phyloP scores from a whole-genome alignment of 2,113 vertebrate genomes.

The Labrus mixtus region DNA sequence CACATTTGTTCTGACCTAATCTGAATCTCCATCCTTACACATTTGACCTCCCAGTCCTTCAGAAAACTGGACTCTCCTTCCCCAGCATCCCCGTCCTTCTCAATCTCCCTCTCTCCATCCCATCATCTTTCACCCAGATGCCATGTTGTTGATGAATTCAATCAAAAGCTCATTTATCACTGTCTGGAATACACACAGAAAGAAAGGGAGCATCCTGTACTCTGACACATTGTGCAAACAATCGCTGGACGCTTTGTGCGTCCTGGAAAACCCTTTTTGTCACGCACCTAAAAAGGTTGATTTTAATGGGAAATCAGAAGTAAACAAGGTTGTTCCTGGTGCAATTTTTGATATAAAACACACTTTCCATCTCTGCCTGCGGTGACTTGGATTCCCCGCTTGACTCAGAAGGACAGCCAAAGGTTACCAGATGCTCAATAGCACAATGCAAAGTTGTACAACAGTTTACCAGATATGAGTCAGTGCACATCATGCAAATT shows the following conservation, averaged over 20 bases:
- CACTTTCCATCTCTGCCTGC: slow-evolving; percentile 62
- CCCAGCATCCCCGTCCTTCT: background rate
- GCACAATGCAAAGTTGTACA: slow-evolving; percentile 60
- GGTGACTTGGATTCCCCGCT: slow-evolving; percentile 63
- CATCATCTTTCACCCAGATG: slow-evolving; percentile 67
- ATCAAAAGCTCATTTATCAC: slow-evolving; percentile 65
- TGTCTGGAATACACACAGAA: slow-evolving; percentile 36
- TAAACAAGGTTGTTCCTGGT: slow-evolving; percentile 64
- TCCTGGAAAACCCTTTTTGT: slow-evolving; percentile 58
- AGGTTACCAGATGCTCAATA: slow-evolving; percentile 77
- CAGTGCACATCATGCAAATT: slow-evolving; percentile 28
- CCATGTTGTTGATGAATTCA: slow-evolving; percentile 67
- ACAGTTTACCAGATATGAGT: slow-evolving; percentile 56
- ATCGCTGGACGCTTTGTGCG: slow-evolving; percentile 7
- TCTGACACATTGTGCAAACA: slow-evolving; percentile 44
- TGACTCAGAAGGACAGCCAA: slow-evolving; percentile 65
- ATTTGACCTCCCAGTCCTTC: background rate
- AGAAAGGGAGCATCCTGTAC: slow-evolving; percentile 39
- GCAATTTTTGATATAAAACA: slow-evolving; percentile 62
- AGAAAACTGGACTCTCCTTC: background rate
- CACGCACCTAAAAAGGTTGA: slow-evolving; percentile 20
- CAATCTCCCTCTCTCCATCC: slow-evolving; percentile 2
- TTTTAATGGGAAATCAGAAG: slow-evolving; percentile 36
- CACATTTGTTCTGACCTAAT: background rate
- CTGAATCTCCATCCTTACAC: background rate